Base-by-base conservation (phyloP, 1,140 invertebrate genomes). In the Physella acuta region DNA sequence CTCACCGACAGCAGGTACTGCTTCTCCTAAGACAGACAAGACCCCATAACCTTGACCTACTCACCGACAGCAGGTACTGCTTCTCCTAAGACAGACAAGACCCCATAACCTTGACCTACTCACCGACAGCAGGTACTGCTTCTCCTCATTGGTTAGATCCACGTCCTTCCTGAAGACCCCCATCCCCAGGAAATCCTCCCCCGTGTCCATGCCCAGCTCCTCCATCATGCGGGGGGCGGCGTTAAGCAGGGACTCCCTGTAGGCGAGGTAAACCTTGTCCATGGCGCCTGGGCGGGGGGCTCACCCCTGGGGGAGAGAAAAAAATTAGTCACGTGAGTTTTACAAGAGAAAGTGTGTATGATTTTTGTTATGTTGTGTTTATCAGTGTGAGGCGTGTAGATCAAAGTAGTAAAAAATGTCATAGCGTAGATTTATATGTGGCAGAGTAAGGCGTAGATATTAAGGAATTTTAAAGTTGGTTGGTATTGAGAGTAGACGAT, bases 231-330 rank as follows among this genome's bases (percentile, higher is more conserved):
- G 71, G 28, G 70, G 66, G 5, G 39, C 73, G 51, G 74, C 71
- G 71, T 78, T 83, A 73, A 78, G 78, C 36, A 78, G 71, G 11
- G 78, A 76, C 63, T 82, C 76, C 68, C 78, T 74, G 75, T 85
- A 85, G 69, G 79, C 73, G 63, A 78, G 77, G 74, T 83, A 83
- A 17, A 85, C 78, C 67, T 82, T 81, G 76, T 85, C 81, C 83
- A 85, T 85, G 51, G 39, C 76, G 34, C 44, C 44, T 4, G 16
- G 51, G n/a, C 55, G 26, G 1, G 8, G 20, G 62, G 37, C n/a
- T 70, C 39, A 68, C 30, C 36, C 68, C 71, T 73, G 65, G 17
- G 52, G 65, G 16, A 55, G 24, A 28, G 36, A 49, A 49, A 11
- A 51, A n/a, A 28, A n/a, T n/a, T n/a, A n/a, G n/a, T 49, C 34